Conservation (phyloP, 1,140 invertebrate genomes). For the Lordiphosa mommai region DNA sequence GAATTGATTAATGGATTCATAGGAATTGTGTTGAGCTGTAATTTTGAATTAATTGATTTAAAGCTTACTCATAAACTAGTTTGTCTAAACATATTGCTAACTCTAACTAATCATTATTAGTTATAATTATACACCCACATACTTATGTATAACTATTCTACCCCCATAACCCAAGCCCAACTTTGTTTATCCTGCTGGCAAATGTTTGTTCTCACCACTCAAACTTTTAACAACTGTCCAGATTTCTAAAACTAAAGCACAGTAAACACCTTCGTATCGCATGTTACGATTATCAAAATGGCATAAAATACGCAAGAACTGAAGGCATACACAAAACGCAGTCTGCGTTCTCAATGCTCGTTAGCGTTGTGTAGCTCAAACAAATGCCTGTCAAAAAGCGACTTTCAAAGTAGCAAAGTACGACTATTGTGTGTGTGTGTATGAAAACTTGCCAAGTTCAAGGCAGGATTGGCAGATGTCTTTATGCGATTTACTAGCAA, state of each 20-base stretch:
- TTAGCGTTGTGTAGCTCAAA: slow-evolving; percentile 34
- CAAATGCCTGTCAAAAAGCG: slow-evolving; percentile 53
- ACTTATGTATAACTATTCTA: too few relatives aligned
- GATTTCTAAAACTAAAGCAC: slow-evolving; percentile 31
- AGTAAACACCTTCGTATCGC: slow-evolving; percentile 49
- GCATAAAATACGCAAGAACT: slow-evolving; percentile 20
- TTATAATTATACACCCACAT: too few relatives aligned
- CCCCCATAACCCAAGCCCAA: not conserved
- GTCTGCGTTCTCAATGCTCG: slow-evolving; percentile 17
- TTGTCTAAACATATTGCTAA: too few relatives aligned
- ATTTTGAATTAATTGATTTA: too few relatives aligned
- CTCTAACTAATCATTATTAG: too few relatives aligned
- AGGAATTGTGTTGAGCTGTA: too few relatives aligned
- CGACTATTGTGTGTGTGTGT: slow-evolving; percentile 7
- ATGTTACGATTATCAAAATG: slow-evolving; percentile 57
- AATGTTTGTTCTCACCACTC: slow-evolving; percentile 46
- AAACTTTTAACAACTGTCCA: slow-evolving; percentile 18
- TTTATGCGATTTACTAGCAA: slow-evolving; percentile 42
- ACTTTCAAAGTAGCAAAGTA: slow-evolving; percentile 33
- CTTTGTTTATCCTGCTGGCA: slow-evolving; percentile 32
- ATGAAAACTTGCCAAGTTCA: slow-evolving; percentile 62
- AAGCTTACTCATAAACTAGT: too few relatives aligned
- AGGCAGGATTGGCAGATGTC: slow-evolving; percentile 52
- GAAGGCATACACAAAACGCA: not conserved
- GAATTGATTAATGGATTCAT: too few relatives aligned